Evolutionary conservation across 2,797 vertebrate species (phyloP).

Genomic region (Smutsia temminckii): DNA sequence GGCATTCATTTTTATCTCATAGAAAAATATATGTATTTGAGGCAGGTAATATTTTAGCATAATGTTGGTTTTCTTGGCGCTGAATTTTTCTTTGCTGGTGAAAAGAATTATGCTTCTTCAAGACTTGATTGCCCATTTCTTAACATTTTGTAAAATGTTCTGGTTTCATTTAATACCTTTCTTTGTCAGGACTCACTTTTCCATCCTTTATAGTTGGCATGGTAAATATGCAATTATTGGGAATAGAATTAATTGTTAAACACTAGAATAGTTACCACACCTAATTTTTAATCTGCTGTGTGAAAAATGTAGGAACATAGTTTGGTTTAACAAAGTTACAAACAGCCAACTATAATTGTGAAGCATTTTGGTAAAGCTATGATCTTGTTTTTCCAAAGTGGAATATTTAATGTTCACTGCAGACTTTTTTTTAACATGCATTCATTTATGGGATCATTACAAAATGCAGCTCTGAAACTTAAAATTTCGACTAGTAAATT

Average conservation of each 20-base stretch:
- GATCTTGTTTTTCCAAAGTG: slow-evolving; percentile 44
- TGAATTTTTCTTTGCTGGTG: slow-evolving; percentile 35
- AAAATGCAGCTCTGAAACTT: slow-evolving; percentile 60
- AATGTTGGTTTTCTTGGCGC: slow-evolving; percentile 29
- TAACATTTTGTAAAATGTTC: slow-evolving; percentile 39
- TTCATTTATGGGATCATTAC: slow-evolving; percentile 50
- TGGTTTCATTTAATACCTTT: background rate
- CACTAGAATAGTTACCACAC: background rate
- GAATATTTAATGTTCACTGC: slow-evolving; percentile 44
- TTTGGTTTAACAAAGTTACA: slow-evolving; percentile 42
- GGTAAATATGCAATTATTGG: background rate
- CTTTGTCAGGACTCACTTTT: background rate
- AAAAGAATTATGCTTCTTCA: slow-evolving; percentile 37
- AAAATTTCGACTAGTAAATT: slow-evolving; percentile 61
- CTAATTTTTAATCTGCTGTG: slow-evolving; percentile 21
- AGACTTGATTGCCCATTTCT: slow-evolving; percentile 7
- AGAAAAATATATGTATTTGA: background rate
- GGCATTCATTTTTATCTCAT: slow-evolving; percentile 17
- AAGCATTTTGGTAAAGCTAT: slow-evolving; percentile 51
- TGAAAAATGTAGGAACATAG: background rate
- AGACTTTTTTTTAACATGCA: slow-evolving; percentile 15
- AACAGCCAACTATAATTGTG: slow-evolving; percentile 18
- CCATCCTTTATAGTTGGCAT: background rate
- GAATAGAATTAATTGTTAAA: slow-evolving; percentile 16
- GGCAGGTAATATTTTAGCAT: background rate